A percentile compares a stretch with the other conserved stretches of the same genome.
These are phyloP conservation scores for Axea sp. DNA, from an alignment of 2,888 invertebrate genomes.

Conservation along the genomic window DNA sequence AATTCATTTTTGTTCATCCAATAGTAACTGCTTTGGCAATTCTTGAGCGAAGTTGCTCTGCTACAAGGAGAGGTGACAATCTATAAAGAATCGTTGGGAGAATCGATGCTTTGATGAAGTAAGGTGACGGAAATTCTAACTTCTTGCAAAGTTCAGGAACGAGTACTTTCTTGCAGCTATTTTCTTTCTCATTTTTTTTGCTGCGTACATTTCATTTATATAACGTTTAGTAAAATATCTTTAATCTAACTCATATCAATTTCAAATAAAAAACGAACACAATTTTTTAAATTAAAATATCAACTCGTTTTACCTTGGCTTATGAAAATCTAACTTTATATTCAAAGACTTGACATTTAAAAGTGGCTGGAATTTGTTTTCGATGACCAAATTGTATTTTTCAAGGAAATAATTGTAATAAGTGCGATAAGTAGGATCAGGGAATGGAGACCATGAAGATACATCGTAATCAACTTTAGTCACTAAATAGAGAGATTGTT, in stretches of 20 bases:
- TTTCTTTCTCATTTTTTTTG: slow-evolving; percentile 75
- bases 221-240: too few species aligned
- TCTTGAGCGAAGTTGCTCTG: slow-evolving; percentile 85
- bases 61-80: slow-evolving; percentile 84
- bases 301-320: slow-evolving; percentile 81
- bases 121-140: slow-evolving; percentile 86
- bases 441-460: slow-evolving; percentile 87
- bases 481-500: slow-evolving; percentile 82
- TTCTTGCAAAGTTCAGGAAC: slow-evolving; percentile 92
- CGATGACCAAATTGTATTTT: slow-evolving; percentile 86
- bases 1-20: slow-evolving; percentile 57
- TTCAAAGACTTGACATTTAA: slow-evolving; percentile 88
- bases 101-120: slow-evolving; percentile 90
- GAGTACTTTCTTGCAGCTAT: not conserved
- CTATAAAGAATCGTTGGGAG: slow-evolving; percentile 93
- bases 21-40: slow-evolving; percentile 80
- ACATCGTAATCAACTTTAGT: slow-evolving; percentile 84
- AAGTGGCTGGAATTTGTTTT: slow-evolving; percentile 86
- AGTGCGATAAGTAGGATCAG: slow-evolving; percentile 81
- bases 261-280: too few species aligned
- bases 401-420: slow-evolving; percentile 88
- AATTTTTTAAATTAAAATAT: too few species aligned
- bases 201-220: too few species aligned
- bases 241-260: too few species aligned
- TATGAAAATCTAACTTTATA: slow-evolving; percentile 82